A percentile compares a stretch with the other conserved stretches of the same genome.
Conservation (phyloP, 2,888 invertebrate genomes). For the Nasonovia ribisnigri region DNA sequence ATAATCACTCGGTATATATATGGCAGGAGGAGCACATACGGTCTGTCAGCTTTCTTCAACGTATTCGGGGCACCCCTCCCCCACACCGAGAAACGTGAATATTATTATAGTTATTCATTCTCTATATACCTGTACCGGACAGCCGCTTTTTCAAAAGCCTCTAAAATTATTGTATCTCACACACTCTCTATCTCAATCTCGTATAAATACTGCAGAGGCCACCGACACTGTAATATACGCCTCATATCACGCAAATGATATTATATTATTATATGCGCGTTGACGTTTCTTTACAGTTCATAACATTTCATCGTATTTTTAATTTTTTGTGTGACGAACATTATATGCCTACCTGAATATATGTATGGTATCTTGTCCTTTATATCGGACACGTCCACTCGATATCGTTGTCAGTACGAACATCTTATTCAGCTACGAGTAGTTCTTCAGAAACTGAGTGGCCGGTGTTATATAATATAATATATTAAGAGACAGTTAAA, state of each 20-base stretch:
- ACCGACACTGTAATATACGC: background rate
- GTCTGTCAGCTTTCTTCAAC: background rate
- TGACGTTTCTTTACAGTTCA: background rate
- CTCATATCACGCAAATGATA: too few species aligned
- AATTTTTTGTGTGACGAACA: background rate
- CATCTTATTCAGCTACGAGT: background rate
- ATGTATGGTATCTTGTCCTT: background rate
- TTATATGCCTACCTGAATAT: background rate
- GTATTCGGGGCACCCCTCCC: background rate
- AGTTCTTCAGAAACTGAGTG: background rate
- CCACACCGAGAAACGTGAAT: background rate
- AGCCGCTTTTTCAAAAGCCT: background rate
- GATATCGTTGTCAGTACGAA: background rate
- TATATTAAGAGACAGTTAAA: background rate
- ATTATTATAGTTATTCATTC: background rate
- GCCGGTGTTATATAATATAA: background rate
- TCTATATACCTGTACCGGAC: background rate
- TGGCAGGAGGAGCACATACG: too few species aligned
- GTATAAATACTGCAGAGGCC: background rate
- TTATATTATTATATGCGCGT: too few species aligned
- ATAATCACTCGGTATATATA: too few species aligned
- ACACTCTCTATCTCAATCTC: background rate
- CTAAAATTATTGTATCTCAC: background rate
- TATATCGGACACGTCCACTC: background rate
- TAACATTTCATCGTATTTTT: background rate